Conservation (phyloP, 2,888 invertebrate genomes). For the Panzeria rudis region DNA sequence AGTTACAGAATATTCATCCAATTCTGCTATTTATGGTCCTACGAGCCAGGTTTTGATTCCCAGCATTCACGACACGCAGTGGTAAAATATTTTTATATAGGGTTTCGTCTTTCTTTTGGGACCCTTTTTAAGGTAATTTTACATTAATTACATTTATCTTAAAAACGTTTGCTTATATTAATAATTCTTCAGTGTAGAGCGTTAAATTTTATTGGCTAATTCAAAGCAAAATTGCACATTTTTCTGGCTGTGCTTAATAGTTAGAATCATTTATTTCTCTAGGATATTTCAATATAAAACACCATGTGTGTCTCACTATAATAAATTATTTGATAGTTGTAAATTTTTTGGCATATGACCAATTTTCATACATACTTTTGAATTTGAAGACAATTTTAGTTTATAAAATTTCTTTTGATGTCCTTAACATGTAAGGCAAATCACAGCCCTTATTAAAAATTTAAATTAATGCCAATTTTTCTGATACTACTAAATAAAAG, state of each 20-base stretch:
- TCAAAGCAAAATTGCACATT: neutral
- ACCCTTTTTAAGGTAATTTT: no score
- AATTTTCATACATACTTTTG: neutral
- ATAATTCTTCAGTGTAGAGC: neutral
- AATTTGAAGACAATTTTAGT: neutral
- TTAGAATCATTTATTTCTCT: neutral
- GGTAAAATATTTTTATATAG: no score
- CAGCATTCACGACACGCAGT: no score
- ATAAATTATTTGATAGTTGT: constrained; percentile 3
- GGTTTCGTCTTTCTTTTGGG: no score
- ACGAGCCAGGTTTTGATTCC: no score
- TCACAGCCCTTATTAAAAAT: constrained; percentile 39
- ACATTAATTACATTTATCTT: no score
- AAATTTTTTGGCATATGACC: constrained; percentile 6
- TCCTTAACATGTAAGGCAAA: constrained; percentile 18
- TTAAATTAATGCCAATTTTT: neutral
- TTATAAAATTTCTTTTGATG: constrained; percentile 37
- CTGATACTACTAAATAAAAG: constrained; percentile 21
- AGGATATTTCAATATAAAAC: neutral
- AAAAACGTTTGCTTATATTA: no score
- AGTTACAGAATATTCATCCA: no score
- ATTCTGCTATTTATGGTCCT: no score
- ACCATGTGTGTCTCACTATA: neutral
- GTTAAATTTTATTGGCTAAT: neutral
- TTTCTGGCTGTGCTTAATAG: neutral